These are phyloP conservation scores for Eclectus roratus DNA, from an alignment of 2,113 vertebrate genomes.

Conservation along the genomic window DNA sequence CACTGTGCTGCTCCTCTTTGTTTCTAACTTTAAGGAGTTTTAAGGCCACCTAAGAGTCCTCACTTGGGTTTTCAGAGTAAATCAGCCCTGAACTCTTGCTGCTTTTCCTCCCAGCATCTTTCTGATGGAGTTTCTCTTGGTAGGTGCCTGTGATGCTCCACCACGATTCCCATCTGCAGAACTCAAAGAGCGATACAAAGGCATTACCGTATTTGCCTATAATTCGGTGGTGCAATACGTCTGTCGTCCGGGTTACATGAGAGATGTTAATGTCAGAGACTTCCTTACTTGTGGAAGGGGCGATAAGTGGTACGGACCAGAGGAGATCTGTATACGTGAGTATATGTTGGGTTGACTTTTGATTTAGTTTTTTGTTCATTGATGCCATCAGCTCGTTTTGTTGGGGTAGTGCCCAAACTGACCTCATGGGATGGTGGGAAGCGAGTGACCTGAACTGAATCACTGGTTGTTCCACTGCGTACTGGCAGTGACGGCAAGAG, in stretches of 20 bases:
- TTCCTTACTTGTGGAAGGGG: fast-evolving
- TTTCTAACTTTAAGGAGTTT: not conserved
- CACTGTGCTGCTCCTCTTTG: not conserved
- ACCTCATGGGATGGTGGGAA: not conserved
- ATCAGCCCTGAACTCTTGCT: not conserved
- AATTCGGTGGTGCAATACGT: fast-evolving
- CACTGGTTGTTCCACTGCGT: fast-evolving
- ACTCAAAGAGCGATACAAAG: fast-evolving
- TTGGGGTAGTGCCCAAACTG: fast-evolving
- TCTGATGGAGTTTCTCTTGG: not conserved
- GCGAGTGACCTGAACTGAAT: fast-evolving
- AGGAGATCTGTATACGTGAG: not conserved
- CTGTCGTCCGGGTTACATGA: not conserved
- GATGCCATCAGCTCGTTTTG: not conserved
- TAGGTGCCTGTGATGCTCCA: fast-evolving
- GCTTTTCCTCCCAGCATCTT: not conserved
- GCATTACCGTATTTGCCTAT: fast-evolving
- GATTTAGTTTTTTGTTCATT: not conserved
- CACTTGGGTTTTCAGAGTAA: too few relatives aligned
- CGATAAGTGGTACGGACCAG: fast-evolving
- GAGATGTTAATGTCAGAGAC: fast-evolving
- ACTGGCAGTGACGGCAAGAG: not conserved
- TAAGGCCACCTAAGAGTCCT: not conserved
- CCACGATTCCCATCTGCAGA: not conserved
- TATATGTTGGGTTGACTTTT: not conserved